A percentile compares a stretch with the other conserved stretches of the same genome.
phyloP scores from a whole-genome alignment of 2,797 vertebrate genomes.

The Anomalospiza imberbis region DNA sequence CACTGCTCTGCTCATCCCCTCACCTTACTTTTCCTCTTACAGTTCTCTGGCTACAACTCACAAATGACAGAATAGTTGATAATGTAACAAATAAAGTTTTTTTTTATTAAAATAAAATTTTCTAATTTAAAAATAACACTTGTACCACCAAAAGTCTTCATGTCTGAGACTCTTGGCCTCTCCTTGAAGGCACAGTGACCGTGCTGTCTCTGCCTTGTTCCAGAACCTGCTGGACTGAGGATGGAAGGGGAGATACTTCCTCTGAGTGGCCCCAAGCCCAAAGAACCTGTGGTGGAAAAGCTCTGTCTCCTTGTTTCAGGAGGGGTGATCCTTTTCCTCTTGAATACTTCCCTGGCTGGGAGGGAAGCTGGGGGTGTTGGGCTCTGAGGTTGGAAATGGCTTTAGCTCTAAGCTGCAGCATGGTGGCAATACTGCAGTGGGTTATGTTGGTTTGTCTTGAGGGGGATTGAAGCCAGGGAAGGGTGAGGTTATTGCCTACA shows the following conservation, averaged over 20 bases:
- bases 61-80: background rate
- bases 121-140: background rate
- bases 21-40: fast-evolving
- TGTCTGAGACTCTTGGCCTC: background rate
- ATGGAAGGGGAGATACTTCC: background rate
- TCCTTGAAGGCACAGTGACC: background rate
- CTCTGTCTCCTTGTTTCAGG: background rate
- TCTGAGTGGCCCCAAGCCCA: background rate
- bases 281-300: background rate
- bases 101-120: background rate
- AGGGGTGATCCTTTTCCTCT: background rate
- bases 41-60: background rate
- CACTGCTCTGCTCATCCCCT: background rate
- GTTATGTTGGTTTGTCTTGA: background rate
- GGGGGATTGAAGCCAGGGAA: background rate
- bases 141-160: background rate
- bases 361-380: background rate
- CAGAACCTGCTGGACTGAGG: background rate
- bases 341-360: background rate
- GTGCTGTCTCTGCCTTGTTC: background rate
- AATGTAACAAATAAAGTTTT: background rate
- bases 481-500: background rate
- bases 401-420: background rate
- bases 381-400: background rate
- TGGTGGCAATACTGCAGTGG: background rate